Evolutionary conservation across 2,113 vertebrate species (phyloP).

Genomic region (Oxygymnocypris stewartii): DNA sequence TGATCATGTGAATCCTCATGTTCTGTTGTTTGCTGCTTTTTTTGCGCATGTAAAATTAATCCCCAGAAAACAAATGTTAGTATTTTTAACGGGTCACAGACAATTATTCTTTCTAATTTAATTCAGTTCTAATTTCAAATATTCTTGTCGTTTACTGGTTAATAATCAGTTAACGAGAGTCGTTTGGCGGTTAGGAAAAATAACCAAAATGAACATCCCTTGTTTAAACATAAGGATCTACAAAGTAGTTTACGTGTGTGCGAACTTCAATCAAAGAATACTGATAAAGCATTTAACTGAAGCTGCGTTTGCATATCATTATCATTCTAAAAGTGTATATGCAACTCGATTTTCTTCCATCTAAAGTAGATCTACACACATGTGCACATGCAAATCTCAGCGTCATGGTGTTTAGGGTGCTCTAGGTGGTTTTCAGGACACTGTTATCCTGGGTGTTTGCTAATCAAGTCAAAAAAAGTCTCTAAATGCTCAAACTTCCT

Average conservation of each 20-base stretch:
- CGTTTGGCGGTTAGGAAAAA: too few relatives aligned
- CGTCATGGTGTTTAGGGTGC: neutral
- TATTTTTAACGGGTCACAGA: too few relatives aligned
- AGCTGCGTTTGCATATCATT: neutral
- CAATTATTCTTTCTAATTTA: too few relatives aligned
- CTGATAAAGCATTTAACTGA: neutral
- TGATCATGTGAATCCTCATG: too few relatives aligned
- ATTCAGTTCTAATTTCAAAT: too few relatives aligned
- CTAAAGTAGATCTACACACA: neutral
- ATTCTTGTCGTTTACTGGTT: too few relatives aligned
- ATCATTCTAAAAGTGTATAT: neutral
- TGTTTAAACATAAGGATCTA: neutral
- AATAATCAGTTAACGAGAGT: too few relatives aligned
- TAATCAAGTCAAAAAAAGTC: neutral
- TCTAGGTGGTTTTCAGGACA: neutral
- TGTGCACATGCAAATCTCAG: neutral
- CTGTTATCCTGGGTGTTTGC: neutral
- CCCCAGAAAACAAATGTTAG: too few relatives aligned
- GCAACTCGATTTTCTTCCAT: neutral
- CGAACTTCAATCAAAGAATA: neutral
- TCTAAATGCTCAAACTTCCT: neutral
- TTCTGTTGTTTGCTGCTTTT: too few relatives aligned
- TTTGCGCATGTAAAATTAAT: too few relatives aligned
- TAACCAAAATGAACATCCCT: too few relatives aligned
- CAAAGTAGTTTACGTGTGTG: neutral